These are phyloP conservation scores for Graphium colonna DNA, from an alignment of 2,888 invertebrate genomes.

Conservation along the genomic window DNA sequence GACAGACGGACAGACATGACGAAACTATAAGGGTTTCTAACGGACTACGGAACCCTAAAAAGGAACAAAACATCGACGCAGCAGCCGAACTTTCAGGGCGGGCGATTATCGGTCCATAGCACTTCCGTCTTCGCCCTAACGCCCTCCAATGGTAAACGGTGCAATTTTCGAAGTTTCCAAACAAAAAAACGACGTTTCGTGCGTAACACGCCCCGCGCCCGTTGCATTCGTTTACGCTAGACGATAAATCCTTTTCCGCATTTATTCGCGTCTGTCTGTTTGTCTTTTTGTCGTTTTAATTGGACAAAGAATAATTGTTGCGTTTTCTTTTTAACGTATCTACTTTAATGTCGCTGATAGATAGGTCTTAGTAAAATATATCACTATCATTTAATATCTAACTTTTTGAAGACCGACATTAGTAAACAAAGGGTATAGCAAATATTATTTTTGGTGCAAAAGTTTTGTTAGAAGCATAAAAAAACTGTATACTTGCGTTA, in stretches of 20 bases:
- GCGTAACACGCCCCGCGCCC: constrained; percentile 36
- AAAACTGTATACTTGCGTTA: too few species aligned
- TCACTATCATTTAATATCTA: too few species aligned
- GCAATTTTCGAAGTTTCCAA: constrained; percentile 36
- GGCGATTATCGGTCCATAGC: constrained; percentile 38
- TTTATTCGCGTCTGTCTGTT: not conserved
- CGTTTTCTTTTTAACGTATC: not conserved
- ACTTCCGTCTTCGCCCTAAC: constrained; percentile 29
- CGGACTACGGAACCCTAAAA: too few species aligned
- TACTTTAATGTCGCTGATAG: not conserved
- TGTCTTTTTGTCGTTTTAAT: constrained; percentile 15
- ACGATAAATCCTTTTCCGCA: constrained; percentile 7
- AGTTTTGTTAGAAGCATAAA: too few species aligned
- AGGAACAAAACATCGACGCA: constrained; percentile 8
- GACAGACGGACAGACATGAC: too few species aligned
- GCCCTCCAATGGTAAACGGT: constrained; percentile 31
- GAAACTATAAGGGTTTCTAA: too few species aligned
- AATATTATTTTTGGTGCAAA: too few species aligned
- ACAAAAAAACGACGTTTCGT: constrained; percentile 28
- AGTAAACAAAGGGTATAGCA: too few species aligned
- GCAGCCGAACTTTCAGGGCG: constrained; percentile 16
- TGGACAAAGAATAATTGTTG: constrained; percentile 5
- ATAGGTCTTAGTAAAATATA: not conserved
- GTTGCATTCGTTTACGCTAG: constrained; percentile 34
- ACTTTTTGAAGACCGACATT: too few species aligned